phyloP scores from a whole-genome alignment of 1,140 invertebrate species.

The Trichogramma pretiosum region DNA sequence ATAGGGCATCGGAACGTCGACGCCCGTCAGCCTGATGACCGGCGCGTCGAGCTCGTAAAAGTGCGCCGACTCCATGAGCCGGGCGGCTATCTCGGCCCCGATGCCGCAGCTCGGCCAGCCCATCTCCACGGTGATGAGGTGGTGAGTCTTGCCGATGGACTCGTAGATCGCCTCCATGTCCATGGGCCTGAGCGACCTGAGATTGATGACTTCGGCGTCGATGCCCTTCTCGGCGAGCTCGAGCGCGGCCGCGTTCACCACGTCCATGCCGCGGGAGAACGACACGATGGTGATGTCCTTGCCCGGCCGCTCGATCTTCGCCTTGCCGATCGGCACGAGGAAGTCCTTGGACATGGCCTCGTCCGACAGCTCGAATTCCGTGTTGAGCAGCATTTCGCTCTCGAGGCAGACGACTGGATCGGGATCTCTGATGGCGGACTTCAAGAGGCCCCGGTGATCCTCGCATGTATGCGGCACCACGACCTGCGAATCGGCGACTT shows the following conservation, averaged over 20 bases:
- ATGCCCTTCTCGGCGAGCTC: constrained; percentile 49
- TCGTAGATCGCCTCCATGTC: constrained; percentile 58
- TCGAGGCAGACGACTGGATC: constrained; percentile 64
- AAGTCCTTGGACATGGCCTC: constrained; percentile 59
- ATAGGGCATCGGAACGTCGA: constrained; percentile 70
- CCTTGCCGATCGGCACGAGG: constrained; percentile 65
- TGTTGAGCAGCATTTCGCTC: constrained; percentile 63
- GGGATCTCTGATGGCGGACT: constrained; percentile 59
- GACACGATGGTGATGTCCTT: constrained; percentile 58
- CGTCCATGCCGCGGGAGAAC: constrained; percentile 45
- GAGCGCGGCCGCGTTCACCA: constrained; percentile 57
- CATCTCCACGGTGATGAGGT: constrained; percentile 60
- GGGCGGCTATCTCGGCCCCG: constrained; percentile 61
- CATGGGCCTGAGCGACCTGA: constrained; percentile 56
- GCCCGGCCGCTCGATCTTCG: constrained; percentile 64
- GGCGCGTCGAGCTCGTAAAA: constrained; percentile 69
- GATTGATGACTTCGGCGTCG: constrained; percentile 65
- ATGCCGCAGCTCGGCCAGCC: constrained; percentile 65
- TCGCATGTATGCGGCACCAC: constrained; percentile 60
- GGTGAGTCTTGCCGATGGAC: constrained; percentile 64
- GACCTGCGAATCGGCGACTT: too few species aligned
- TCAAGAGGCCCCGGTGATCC: constrained; percentile 60
- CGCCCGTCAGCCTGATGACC: constrained; percentile 55
- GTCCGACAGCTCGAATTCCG: constrained; percentile 35
- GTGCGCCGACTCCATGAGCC: constrained; percentile 49